phyloP scores from a whole-genome alignment of 2,888 invertebrate species.

The Acanthopleura granulata region DNA sequence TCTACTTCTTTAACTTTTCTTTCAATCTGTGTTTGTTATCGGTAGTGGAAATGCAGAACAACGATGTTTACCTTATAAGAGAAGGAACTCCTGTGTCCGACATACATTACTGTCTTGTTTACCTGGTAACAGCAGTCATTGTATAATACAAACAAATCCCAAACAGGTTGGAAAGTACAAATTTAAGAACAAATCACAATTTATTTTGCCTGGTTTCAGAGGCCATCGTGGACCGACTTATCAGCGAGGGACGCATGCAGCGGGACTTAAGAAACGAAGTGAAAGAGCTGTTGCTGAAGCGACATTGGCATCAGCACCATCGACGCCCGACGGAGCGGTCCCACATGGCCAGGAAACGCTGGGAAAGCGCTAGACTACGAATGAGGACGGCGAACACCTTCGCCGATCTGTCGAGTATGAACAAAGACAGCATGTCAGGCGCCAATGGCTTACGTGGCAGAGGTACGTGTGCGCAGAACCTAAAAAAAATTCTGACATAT shows the following conservation, averaged over 20 bases:
- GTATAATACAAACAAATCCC: too few species aligned
- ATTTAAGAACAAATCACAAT: background rate
- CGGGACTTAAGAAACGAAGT: constrained; percentile 75
- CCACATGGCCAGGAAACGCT: constrained; percentile 2
- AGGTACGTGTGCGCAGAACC: background rate
- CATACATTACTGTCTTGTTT: too few species aligned
- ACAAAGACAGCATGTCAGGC: background rate
- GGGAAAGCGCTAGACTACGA: background rate
- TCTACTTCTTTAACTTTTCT: too few species aligned
- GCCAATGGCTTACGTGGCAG: background rate
- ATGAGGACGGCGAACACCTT: constrained; percentile 3
- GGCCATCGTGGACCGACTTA: constrained; percentile 47
- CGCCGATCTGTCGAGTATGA: background rate
- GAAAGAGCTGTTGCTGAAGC: constrained; percentile 86
- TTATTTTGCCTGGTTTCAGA: constrained; percentile 34
- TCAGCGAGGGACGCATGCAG: constrained; percentile 40
- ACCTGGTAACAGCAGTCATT: too few species aligned
- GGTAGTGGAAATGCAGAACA: too few species aligned
- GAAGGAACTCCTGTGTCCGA: too few species aligned
- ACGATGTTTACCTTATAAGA: too few species aligned
- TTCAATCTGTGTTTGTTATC: background rate
- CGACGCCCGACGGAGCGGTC: constrained; percentile 51
- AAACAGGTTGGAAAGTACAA: background rate
- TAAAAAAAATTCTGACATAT: too few species aligned
- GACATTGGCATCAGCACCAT: constrained; percentile 94